Evolutionary conservation across 2,797 vertebrate genomes (phyloP).

Genomic region (Sphenopsis melanotis): DNA sequence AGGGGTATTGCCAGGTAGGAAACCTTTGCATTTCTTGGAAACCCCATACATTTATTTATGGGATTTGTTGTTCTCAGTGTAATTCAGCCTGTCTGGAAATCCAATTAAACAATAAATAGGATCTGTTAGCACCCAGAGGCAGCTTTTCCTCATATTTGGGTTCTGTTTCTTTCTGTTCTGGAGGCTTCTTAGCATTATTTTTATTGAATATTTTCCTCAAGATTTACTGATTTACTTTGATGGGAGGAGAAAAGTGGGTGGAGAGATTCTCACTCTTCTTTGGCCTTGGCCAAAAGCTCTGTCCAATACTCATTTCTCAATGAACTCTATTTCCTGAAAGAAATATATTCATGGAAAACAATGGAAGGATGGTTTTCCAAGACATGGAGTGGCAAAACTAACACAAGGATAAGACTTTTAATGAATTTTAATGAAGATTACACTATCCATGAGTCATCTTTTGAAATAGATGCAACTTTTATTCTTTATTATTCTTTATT

Average conservation of each 20-base stretch:
- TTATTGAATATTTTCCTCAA: not conserved
- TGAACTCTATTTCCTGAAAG: not conserved
- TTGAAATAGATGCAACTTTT: not conserved
- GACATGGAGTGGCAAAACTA: not conserved
- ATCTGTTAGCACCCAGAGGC: not conserved
- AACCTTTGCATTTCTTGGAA: not conserved
- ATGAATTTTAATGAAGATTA: not conserved
- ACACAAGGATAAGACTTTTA: not conserved
- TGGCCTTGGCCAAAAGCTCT: not conserved
- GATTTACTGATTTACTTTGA: not conserved
- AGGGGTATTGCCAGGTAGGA: constrained; percentile 90
- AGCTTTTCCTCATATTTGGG: not conserved
- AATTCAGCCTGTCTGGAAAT: not conserved
- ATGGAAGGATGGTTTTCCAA: not conserved
- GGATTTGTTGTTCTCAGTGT: not conserved
- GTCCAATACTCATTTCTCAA: not conserved
- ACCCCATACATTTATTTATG: not conserved
- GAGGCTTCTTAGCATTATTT: not conserved
- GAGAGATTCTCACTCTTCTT: not conserved
- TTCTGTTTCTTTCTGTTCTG: not conserved
- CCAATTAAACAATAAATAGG: not conserved
- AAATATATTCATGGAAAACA: not conserved
- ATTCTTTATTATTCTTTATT: not conserved
- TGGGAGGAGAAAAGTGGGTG: not conserved
- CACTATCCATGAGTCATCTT: not conserved